phyloP scores from a whole-genome alignment of 2,797 vertebrate species.

The Enoplosus armatus region DNA sequence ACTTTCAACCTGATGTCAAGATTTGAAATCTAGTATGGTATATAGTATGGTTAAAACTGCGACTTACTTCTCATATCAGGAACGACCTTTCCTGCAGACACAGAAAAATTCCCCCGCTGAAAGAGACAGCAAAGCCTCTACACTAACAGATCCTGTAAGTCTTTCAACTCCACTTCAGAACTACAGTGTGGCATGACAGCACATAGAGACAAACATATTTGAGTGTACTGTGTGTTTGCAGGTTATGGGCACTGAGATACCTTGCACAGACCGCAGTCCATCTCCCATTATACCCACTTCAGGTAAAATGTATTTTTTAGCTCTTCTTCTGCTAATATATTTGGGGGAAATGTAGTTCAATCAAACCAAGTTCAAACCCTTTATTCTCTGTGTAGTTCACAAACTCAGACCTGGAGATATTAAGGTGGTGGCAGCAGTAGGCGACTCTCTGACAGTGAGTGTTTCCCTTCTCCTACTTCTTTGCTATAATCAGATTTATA shows the following conservation, averaged over 20 bases:
- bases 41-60: background rate
- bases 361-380: background rate
- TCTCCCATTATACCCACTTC: conserved; percentile 78
- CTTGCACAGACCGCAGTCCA: conserved; percentile 75
- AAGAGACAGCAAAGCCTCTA: conserved; percentile 8
- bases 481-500: background rate
- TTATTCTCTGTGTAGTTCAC: conserved; percentile 86
- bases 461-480: background rate
- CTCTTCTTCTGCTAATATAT: background rate
- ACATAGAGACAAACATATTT: background rate
- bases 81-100: conserved; percentile 81
- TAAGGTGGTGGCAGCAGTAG: conserved; percentile 91
- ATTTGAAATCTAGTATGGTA: conserved; percentile 4
- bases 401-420: conserved; percentile 91
- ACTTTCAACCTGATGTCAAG: background rate
- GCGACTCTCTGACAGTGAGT: conserved; percentile 95
- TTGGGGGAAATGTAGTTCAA: conserved; percentile 9
- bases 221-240: conserved; percentile 43
- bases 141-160: conserved; percentile 66
- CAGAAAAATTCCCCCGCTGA: conserved; percentile 66
- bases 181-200: no score
- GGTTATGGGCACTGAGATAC: conserved; percentile 79
- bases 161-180: background rate
- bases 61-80: conserved; percentile 54
- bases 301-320: conserved; percentile 63